Conservation (phyloP, 2,888 invertebrate genomes). For the Meloe dianella region DNA sequence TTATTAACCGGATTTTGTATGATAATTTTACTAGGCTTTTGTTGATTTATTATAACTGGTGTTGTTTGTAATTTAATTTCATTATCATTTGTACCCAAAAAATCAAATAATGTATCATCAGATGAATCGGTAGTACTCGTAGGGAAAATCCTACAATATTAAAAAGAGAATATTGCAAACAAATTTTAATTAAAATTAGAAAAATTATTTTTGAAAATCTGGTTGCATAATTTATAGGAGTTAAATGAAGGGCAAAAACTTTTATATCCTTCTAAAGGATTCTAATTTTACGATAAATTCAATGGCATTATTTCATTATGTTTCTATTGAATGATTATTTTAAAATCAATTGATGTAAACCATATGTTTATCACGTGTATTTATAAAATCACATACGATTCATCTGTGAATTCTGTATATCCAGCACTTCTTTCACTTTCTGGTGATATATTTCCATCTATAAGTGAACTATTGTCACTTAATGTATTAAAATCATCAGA, state of each 20-base stretch:
- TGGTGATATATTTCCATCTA: slow-evolving; percentile 53
- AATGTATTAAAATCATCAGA: slow-evolving; percentile 52
- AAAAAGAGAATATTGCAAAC: too few species aligned
- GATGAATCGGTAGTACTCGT: slow-evolving; percentile 39
- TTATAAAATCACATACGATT: slow-evolving; percentile 40
- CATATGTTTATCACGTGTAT: neutral
- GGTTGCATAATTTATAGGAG: neutral
- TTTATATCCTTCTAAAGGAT: neutral
- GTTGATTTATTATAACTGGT: slow-evolving; percentile 29
- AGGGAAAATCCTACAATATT: slow-evolving; percentile 36
- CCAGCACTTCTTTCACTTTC: slow-evolving; percentile 75
- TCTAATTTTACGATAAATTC: neutral
- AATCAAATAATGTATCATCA: slow-evolving; percentile 45
- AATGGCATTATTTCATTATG: neutral
- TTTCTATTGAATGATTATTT: too few species aligned
- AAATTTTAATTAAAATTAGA: too few species aligned
- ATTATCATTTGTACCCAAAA: slow-evolving; percentile 40
- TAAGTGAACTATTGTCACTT: slow-evolving; percentile 51
- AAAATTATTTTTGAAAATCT: neutral
- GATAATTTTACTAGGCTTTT: slow-evolving; percentile 49
- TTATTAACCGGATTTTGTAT: slow-evolving; percentile 54
- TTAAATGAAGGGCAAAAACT: neutral
- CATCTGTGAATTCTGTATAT: slow-evolving; percentile 46
- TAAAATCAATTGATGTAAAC: neutral
- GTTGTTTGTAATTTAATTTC: slow-evolving; percentile 33